Conservation (phyloP, 2,113 vertebrate genomes). For the Dolichotis patagonum region DNA sequence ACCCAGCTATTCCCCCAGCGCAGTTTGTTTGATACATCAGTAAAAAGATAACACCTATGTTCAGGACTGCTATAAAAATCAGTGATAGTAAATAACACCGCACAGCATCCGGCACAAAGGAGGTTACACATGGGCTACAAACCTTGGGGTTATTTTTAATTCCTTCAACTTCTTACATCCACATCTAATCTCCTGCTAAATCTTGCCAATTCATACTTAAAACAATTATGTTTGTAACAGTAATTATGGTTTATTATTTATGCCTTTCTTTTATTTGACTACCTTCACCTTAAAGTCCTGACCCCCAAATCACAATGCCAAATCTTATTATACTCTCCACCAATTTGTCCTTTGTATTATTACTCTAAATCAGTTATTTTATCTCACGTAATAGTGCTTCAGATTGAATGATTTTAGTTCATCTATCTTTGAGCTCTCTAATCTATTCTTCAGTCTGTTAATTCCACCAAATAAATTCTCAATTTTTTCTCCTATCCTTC, state of each 20-base stretch:
- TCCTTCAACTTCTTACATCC: not conserved
- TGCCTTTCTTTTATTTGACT: slow-evolving; percentile 20
- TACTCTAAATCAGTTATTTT: not conserved
- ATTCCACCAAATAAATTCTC: not conserved
- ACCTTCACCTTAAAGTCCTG: not conserved
- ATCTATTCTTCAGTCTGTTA: not conserved
- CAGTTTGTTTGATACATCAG: not conserved
- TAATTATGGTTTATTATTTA: not conserved
- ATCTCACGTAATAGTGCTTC: not conserved
- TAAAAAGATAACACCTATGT: not conserved
- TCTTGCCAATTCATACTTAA: not conserved
- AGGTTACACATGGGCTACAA: not conserved
- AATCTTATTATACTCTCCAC: not conserved
- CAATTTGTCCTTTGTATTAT: not conserved
- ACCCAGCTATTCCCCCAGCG: not conserved
- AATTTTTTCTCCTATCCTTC: not conserved
- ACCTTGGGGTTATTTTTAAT: not conserved
- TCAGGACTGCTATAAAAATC: not conserved
- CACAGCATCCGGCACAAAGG: not conserved
- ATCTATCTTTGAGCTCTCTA: not conserved
- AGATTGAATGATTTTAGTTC: not conserved
- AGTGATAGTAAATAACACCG: not conserved
- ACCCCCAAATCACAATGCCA: not conserved
- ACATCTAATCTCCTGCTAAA: not conserved
- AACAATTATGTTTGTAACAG: slow-evolving; percentile 1